phyloP scores from a whole-genome alignment of 2,797 vertebrate genomes.

The Urocyon cinereoargenteus region DNA sequence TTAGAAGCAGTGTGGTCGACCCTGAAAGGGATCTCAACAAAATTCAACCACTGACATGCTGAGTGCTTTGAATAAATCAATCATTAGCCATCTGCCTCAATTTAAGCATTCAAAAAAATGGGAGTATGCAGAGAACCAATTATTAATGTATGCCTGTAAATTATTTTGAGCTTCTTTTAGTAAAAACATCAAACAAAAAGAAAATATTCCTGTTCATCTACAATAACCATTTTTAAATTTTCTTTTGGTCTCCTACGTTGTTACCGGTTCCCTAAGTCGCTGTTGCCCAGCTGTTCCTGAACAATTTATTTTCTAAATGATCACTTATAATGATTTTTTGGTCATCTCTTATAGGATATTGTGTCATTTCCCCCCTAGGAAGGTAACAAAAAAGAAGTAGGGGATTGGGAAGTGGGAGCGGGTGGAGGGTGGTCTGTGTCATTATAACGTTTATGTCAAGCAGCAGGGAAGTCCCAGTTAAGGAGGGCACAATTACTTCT shows the following conservation, averaged over 20 bases:
- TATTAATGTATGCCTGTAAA: constrained; percentile 24
- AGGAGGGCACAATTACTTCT: not conserved
- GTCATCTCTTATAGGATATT: not conserved
- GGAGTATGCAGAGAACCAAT: not conserved
- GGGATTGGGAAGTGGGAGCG: rapidly evolving
- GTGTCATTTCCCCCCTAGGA: not conserved
- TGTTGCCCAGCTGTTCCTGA: not conserved
- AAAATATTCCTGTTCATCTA: not conserved
- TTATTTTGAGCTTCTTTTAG: constrained; percentile 56
- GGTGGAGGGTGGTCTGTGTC: not conserved
- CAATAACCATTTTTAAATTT: constrained; percentile 42
- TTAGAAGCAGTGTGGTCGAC: constrained; percentile 59
- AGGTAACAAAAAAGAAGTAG: not conserved
- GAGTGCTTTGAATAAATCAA: constrained; percentile 55
- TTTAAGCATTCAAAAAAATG: constrained; percentile 35
- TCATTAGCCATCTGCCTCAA: constrained; percentile 35
- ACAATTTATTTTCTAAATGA: constrained; percentile 52
- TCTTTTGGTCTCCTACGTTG: not conserved
- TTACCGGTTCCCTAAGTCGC: not conserved
- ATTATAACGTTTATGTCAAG: not conserved
- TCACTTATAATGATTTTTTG: constrained; percentile 18
- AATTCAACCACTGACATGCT: constrained; percentile 43
- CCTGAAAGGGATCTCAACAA: constrained; percentile 53
- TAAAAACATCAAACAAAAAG: constrained; percentile 20
- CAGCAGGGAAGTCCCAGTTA: not conserved